Evolutionary conservation across 2,888 invertebrate species (phyloP), one percentile per base, ranked within the genome.

Genomic region (Alviniconcha strummeri): DNA sequence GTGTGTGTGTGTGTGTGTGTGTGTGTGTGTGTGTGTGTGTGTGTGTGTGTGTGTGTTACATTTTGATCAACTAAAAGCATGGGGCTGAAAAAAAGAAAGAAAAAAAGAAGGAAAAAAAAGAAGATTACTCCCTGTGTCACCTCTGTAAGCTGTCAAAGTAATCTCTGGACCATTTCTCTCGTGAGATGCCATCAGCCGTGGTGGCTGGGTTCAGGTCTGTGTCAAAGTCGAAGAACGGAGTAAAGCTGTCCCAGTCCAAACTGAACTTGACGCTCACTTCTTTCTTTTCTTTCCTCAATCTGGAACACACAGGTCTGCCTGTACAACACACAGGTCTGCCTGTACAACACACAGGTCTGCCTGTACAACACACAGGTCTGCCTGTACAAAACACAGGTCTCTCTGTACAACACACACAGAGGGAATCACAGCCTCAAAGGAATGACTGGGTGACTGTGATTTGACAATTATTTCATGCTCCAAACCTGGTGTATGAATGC

Each of bases 161-260:
- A 81, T 95, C 93, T 82, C 95, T 94, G 82, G 95, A 95, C 97
- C 97, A 97, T 0, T 95, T 94, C 92, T 97, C 97, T 80, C 95
- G 94, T 0, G 97, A 96, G 69, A 97, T 95, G 4, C 96, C 96
- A 86, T 96, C 95, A 76, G 97, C 96, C 90, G 97, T 94, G 0
- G 96, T 94, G 0, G 95, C 94, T 0, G 95, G 95, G 87, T 96
- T 95, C 76, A 96, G 94, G 88, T 97, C 96, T 0, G 95, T 95
- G 92, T 97, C 97, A 90, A 96, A 97, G 90, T 97, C 96, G 92
- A 97, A 97, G 91, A 95, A 95, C 0, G 94, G 94, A 60, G 95
- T 94, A 52, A 95, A 95, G 0, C 96, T 95, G 7, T 92, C 94
- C 96, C 96, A 96, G 78, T 95, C 95, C 0, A 96, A 95, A 82